Evolutionary conservation across 2,113 vertebrate genomes (phyloP).

Genomic region (Alces alces): DNA sequence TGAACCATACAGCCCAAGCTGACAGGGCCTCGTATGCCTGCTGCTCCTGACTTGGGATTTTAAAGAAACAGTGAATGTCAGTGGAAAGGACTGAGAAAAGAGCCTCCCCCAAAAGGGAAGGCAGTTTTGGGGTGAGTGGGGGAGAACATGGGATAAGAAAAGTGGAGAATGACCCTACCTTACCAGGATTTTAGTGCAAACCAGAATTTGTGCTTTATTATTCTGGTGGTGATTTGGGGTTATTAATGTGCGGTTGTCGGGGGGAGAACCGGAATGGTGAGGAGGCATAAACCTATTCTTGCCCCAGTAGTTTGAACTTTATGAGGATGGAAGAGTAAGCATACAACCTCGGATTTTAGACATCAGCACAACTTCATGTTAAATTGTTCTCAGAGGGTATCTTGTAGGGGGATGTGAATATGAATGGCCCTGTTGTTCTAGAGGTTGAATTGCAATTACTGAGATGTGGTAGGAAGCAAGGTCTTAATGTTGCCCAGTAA

Average conservation of each 20-base stretch:
- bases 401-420: not conserved
- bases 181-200: not conserved
- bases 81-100: not conserved
- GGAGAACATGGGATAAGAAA: not conserved
- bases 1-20: slow-evolving; percentile 67
- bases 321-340: not conserved
- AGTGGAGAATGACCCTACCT: not conserved
- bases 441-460: slow-evolving; percentile 40
- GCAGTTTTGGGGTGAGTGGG: not conserved
- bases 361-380: slow-evolving; percentile 31
- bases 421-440: slow-evolving; percentile 26
- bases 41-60: slow-evolving; percentile 54
- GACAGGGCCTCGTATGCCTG: slow-evolving; percentile 61
- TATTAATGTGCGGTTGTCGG: not conserved
- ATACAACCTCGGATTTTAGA: not conserved
- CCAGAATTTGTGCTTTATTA: not conserved
- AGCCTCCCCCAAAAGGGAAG: not conserved
- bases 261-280: not conserved
- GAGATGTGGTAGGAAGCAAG: not conserved
- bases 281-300: not conserved
- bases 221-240: not conserved
- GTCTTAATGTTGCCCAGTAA: slow-evolving; percentile 41
- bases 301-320: not conserved
- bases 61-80: slow-evolving; percentile 53
- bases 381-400: slow-evolving; percentile 39